phyloP scores from a whole-genome alignment of 2,113 vertebrate genomes.

The Brachyistius frenatus region DNA sequence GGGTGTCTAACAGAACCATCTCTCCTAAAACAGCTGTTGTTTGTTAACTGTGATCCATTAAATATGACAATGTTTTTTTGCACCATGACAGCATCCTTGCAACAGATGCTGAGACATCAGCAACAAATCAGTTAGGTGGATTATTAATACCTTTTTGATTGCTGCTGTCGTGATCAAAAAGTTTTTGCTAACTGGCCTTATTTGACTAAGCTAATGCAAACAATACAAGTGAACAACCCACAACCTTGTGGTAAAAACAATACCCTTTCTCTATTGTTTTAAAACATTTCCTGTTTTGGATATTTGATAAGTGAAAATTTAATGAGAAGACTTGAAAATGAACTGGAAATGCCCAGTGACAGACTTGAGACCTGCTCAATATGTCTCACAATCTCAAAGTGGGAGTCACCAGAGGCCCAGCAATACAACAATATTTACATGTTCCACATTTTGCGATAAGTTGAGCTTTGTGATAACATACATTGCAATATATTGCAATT shows the following conservation, averaged over 20 bases:
- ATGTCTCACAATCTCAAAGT: too few species aligned
- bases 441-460: too few species aligned
- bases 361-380: too few species aligned
- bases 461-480: too few species aligned
- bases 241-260: not conserved
- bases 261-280: not conserved
- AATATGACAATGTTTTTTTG: constrained; percentile 7
- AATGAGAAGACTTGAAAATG: too few species aligned
- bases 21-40: constrained; percentile 25
- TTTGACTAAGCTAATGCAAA: not conserved
- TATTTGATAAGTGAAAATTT: not conserved
- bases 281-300: not conserved
- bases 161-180: constrained; percentile 5
- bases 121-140: not conserved
- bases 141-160: not conserved
- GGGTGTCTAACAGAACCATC: constrained; percentile 5
- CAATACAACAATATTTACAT: too few species aligned
- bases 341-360: too few species aligned
- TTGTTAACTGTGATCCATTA: constrained; percentile 18
- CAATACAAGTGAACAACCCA: not conserved
- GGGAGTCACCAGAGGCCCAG: too few species aligned
- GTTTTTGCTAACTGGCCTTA: not conserved
- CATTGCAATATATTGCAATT: too few species aligned
- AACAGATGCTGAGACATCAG: constrained; percentile 16
- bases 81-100: constrained; percentile 13